Evolutionary conservation across 1,140 invertebrate genomes (phyloP).

Genomic region (Probaryconus sp.): DNA sequence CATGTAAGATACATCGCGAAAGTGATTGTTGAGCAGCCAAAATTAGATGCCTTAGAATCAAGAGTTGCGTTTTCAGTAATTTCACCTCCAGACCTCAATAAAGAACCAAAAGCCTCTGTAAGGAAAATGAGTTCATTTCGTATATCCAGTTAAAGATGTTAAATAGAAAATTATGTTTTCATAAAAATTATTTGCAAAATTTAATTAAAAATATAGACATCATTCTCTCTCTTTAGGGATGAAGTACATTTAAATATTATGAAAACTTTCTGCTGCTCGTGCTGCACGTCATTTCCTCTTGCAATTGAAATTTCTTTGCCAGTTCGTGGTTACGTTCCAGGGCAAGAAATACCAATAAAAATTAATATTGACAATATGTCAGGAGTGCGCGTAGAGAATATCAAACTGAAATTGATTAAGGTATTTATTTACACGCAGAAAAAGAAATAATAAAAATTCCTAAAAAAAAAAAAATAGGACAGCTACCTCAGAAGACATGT

Average conservation of each 20-base stretch:
- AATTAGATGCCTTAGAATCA: conserved; percentile 89
- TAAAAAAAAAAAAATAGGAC: too few relatives aligned
- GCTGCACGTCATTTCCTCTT: conserved; percentile 82
- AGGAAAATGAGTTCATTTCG: conserved; percentile 13
- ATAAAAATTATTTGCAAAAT: not conserved
- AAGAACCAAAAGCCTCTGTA: conserved; percentile 80
- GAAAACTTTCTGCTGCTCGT: conserved; percentile 85
- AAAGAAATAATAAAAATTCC: too few relatives aligned
- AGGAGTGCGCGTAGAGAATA: conserved; percentile 80
- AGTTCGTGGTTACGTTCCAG: conserved; percentile 83
- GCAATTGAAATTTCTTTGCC: conserved; percentile 81
- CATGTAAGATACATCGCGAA: conserved; percentile 83
- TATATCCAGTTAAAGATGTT: not conserved
- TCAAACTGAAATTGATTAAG: conserved; percentile 79
- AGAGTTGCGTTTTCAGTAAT: conserved; percentile 90
- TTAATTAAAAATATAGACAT: not conserved
- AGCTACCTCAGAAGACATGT: too few relatives aligned
- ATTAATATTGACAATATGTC: conserved; percentile 84
- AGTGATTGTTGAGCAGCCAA: conserved; percentile 87
- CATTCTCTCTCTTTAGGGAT: conserved; percentile 80
- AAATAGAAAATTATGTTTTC: not conserved
- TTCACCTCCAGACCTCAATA: conserved; percentile 88
- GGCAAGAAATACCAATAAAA: conserved; percentile 82
- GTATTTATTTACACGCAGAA: too few relatives aligned
- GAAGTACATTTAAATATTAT: conserved; percentile 81